Conservation (phyloP, 2,113 vertebrate genomes). For the Alligator mississippiensis region DNA sequence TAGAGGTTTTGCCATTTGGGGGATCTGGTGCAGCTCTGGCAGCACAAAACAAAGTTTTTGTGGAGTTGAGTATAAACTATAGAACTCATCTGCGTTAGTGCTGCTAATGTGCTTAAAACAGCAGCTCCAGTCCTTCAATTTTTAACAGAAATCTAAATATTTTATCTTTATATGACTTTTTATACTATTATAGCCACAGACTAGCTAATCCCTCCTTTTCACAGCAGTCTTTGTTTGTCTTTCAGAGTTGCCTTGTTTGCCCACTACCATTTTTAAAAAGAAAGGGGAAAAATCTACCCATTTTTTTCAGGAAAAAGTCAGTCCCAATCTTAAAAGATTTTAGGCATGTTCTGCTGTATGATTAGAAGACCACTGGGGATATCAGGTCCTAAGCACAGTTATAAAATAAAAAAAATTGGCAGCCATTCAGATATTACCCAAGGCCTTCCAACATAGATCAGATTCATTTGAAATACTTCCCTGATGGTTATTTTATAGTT, state of each 20-base stretch:
- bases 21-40: too few species aligned
- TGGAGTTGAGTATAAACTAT: too few species aligned
- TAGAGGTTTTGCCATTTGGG: too few species aligned
- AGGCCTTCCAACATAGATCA: not conserved
- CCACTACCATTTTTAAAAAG: not conserved
- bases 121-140: not conserved
- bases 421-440: not conserved
- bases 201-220: not conserved
- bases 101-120: too few species aligned
- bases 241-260: not conserved
- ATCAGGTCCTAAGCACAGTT: not conserved
- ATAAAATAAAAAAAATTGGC: not conserved
- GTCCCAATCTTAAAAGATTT: not conserved
- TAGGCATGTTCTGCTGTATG: not conserved
- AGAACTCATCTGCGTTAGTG: too few species aligned
- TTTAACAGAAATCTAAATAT: not conserved
- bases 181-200: not conserved
- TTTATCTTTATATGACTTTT: not conserved
- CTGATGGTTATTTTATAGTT: not conserved
- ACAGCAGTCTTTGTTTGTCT: not conserved
- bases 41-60: too few species aligned
- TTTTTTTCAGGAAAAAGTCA: not conserved
- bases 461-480: not conserved
- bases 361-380: not conserved
- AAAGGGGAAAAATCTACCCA: not conserved